A percentile compares a stretch with the other conserved stretches of the same genome.
Evolutionary conservation across 2,797 vertebrate genomes (phyloP).

Genomic region (Gephyroberyx darwinii): DNA sequence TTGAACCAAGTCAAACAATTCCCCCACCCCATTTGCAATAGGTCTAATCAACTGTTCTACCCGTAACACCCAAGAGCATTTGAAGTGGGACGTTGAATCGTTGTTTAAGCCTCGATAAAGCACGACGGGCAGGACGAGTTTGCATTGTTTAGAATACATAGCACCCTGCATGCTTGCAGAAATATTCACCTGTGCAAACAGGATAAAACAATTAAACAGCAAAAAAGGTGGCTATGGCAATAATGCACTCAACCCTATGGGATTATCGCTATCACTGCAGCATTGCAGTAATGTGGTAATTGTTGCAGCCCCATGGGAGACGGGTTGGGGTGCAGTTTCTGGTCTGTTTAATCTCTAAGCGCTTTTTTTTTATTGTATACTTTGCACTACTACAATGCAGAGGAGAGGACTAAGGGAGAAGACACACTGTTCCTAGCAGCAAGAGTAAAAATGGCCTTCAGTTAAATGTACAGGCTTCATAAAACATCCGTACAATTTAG

Average conservation of each 20-base stretch:
- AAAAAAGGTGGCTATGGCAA: conserved; percentile 41
- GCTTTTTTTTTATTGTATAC: conserved; percentile 14
- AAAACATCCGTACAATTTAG: background rate
- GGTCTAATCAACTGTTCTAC: no score
- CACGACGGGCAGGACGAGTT: background rate
- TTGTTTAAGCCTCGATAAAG: background rate
- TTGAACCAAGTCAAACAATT: background rate
- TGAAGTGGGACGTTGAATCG: background rate
- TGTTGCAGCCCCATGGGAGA: conserved; percentile 37
- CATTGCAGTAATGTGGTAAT: conserved; percentile 42
- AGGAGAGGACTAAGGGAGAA: background rate
- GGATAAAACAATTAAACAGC: conserved; percentile 47
- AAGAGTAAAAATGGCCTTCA: conserved; percentile 6
- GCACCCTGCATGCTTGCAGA: conserved; percentile 34
- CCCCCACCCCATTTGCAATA: no score
- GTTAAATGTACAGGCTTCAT: background rate
- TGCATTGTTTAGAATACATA: conserved; percentile 21
- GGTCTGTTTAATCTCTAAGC: background rate
- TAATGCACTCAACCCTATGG: conserved; percentile 28
- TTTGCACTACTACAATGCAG: background rate
- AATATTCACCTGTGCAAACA: conserved; percentile 27
- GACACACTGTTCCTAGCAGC: background rate
- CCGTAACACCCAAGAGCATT: background rate
- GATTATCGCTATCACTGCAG: conserved; percentile 32
- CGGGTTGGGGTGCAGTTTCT: background rate